Percentiles rank a stretch among this genome's conserved stretches.
These are phyloP conservation scores for Panthera uncia DNA, from an alignment of 2,113 vertebrate species.

Conservation along the genomic window DNA sequence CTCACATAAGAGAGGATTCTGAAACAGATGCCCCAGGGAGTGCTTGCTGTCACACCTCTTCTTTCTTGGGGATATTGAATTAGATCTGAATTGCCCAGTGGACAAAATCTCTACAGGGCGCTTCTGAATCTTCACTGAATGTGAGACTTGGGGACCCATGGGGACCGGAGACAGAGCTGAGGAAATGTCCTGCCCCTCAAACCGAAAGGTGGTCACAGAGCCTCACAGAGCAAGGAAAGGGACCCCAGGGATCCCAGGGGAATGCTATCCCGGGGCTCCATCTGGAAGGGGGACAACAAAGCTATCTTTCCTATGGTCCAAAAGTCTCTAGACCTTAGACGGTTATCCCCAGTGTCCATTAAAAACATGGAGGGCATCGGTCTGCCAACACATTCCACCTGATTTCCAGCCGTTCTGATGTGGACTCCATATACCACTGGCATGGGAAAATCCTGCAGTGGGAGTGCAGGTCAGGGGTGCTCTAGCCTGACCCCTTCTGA, in stretches of 20 bases:
- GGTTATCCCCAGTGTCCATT: not conserved
- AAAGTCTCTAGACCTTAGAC: not conserved
- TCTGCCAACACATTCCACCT: not conserved
- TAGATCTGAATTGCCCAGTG: not conserved
- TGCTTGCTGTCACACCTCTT: not conserved
- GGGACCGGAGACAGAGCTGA: not conserved
- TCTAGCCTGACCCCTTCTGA: conserved; percentile 17
- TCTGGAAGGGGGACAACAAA: not conserved
- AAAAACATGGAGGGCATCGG: conserved; percentile 23
- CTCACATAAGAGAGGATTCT: rapidly evolving
- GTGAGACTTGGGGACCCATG: not conserved
- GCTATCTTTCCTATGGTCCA: not conserved
- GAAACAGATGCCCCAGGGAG: not conserved
- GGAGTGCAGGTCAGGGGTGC: not conserved
- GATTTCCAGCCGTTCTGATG: not conserved
- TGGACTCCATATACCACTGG: not conserved
- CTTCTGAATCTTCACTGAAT: not conserved
- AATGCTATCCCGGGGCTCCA: not conserved
- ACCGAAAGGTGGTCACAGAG: not conserved
- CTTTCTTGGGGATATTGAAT: not conserved
- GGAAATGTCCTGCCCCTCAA: not conserved
- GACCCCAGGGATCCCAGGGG: not conserved
- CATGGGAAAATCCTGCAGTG: not conserved
- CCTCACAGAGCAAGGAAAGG: not conserved
- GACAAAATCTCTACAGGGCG: not conserved